phyloP scores from a whole-genome alignment of 2,888 invertebrate species.

The Stenotaenia linearis region DNA sequence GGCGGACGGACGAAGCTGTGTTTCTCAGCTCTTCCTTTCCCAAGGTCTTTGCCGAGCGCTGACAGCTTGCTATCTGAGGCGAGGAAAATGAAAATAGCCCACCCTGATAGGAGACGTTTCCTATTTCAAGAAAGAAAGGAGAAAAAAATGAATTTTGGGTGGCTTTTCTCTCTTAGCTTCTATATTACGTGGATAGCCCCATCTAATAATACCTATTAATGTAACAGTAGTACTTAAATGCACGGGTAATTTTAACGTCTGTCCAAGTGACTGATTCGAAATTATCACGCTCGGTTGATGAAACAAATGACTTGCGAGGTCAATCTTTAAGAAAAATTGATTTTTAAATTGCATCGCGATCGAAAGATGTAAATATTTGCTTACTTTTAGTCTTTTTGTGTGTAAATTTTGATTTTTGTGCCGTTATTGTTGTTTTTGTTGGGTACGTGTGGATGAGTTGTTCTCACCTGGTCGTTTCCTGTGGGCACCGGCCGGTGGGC shows the following conservation, averaged over 20 bases:
- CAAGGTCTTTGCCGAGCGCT: neutral
- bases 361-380: neutral
- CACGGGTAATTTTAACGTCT: neutral
- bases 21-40: neutral
- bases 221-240: neutral
- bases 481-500: constrained; percentile 1
- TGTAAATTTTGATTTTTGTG: no score
- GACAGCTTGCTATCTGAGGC: constrained; percentile 19
- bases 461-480: neutral
- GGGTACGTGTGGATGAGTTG: neutral
- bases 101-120: neutral
- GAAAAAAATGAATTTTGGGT: neutral
- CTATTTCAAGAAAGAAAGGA: neutral
- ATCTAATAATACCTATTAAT: constrained; percentile 1
- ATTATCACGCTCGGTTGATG: neutral
- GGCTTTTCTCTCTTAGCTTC: neutral
- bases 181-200: neutral
- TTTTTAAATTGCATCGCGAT: no score
- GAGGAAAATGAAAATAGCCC: constrained; percentile 7
- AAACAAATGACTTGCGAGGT: neutral
- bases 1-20: neutral
- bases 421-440: neutral
- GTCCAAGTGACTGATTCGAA: neutral
- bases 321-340: neutral
- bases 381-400: neutral